These are phyloP conservation scores for Mellivora capensis DNA, from an alignment of 2,113 vertebrate genomes.

Conservation along the genomic window DNA sequence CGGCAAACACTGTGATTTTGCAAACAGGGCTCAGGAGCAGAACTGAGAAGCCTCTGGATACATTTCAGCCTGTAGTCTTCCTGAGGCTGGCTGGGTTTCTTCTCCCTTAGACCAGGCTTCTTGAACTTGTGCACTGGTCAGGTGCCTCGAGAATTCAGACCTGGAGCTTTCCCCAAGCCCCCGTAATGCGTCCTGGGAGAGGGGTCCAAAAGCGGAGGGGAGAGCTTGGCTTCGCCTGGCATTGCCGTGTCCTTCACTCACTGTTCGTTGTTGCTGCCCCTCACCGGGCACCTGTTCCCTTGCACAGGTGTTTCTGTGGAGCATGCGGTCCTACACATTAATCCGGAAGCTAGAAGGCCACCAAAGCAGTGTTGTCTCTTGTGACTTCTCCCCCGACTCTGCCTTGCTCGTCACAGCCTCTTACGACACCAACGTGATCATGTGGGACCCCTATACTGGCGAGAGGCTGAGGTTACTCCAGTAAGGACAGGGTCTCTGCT, in stretches of 20 bases:
- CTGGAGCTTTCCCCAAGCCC: neutral
- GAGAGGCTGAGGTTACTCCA: constrained; percentile 89
- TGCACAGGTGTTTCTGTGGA: constrained; percentile 94
- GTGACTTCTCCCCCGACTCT: constrained; percentile 95
- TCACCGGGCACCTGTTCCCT: neutral
- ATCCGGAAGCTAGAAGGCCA: constrained; percentile 92
- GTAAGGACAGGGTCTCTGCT: constrained; percentile 73
- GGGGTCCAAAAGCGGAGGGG: too few species aligned
- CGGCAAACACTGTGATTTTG: neutral
- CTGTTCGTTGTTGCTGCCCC: neutral
- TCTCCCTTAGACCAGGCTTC: neutral
- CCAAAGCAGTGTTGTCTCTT: constrained; percentile 91
- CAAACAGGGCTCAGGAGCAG: neutral
- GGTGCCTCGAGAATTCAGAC: neutral
- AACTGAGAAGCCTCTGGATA: neutral
- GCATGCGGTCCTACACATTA: constrained; percentile 92
- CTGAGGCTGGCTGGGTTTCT: too few species aligned
- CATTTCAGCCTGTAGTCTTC: neutral
- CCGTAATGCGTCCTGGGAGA: neutral
- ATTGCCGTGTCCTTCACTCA: accelerated
- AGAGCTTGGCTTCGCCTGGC: neutral
- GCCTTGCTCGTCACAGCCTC: constrained; percentile 93
- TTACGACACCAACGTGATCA: constrained; percentile 90
- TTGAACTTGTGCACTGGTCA: neutral
- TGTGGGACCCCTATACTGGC: constrained; percentile 98